phyloP scores from a whole-genome alignment of 1,140 invertebrate species.

The Lithobius niger region DNA sequence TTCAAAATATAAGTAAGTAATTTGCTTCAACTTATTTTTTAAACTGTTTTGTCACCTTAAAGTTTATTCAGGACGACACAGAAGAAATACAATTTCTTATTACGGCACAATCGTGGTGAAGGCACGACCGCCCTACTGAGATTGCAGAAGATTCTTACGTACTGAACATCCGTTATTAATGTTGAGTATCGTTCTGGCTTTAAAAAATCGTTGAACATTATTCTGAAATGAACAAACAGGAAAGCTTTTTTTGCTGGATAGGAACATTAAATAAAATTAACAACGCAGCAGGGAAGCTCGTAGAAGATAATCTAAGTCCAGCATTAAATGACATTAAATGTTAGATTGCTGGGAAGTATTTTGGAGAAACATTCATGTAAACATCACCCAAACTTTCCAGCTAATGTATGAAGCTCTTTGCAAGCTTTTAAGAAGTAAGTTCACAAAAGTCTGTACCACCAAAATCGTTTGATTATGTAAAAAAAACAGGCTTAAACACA shows the following conservation, averaged over 20 bases:
- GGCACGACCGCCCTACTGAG: too few species aligned
- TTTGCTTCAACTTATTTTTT: background rate
- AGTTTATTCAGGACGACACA: background rate
- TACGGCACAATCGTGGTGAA: background rate
- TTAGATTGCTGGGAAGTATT: background rate
- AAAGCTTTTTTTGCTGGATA: too few species aligned
- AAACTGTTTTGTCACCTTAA: background rate
- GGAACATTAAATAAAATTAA: too few species aligned
- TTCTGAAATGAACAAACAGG: background rate
- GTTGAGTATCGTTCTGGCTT: background rate
- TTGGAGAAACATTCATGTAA: background rate
- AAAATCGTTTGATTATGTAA: too few species aligned
- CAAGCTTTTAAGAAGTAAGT: too few species aligned
- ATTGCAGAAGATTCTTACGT: background rate
- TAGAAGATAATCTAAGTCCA: too few species aligned
- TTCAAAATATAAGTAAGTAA: too few species aligned
- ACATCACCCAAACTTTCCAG: background rate
- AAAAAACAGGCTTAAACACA: too few species aligned
- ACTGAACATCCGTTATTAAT: background rate
- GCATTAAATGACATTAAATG: background rate
- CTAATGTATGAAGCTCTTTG: too few species aligned
- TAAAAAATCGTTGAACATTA: background rate
- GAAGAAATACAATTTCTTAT: background rate
- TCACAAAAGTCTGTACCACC: too few species aligned
- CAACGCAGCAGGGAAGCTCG: too few species aligned